Evolutionary conservation across 1,140 invertebrate genomes (phyloP).

Genomic region (Heterodera carotae): DNA sequence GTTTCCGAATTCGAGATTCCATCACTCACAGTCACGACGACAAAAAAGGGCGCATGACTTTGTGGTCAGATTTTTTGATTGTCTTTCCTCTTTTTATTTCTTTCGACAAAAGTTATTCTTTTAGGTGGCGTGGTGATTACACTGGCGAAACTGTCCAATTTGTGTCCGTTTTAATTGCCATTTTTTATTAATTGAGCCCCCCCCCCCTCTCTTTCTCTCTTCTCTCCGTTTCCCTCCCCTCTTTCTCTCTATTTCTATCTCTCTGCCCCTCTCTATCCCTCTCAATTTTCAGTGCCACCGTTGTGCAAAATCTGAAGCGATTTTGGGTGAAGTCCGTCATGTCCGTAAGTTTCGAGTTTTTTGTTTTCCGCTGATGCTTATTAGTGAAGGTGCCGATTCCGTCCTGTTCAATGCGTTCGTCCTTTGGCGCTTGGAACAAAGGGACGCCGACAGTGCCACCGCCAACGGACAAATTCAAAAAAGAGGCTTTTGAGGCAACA

Average conservation of each 20-base stretch:
- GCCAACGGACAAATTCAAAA: conserved; percentile 59
- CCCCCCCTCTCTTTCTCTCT: no score
- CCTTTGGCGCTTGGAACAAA: conserved; percentile 41
- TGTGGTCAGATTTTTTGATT: conserved; percentile 40
- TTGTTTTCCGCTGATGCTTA: conserved; percentile 2
- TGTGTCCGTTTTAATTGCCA: conserved; percentile 1
- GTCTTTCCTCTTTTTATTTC: not conserved
- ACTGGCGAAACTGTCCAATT: conserved; percentile 23
- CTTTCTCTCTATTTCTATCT: conserved; percentile 11
- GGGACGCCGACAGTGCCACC: conserved; percentile 52
- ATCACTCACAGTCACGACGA: conserved; percentile 64
- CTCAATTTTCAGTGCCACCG: conserved; percentile 55
- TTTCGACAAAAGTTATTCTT: not conserved
- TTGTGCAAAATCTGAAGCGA: conserved; percentile 54
- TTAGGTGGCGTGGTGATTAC: conserved; percentile 21
- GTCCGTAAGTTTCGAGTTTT: conserved; percentile 42
- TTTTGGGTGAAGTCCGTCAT: conserved; percentile 63
- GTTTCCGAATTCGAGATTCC: conserved; percentile 58
- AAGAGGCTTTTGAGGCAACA: conserved; percentile 53
- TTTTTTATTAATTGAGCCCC: no score
- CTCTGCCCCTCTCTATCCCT: not conserved
- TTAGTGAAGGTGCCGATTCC: conserved; percentile 36
- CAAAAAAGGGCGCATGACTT: conserved; percentile 52
- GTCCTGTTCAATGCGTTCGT: conserved; percentile 39
- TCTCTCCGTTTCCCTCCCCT: no score